phyloP scores from a whole-genome alignment of 2,797 vertebrate genomes.

The Enteromius afrohamiltoni region DNA sequence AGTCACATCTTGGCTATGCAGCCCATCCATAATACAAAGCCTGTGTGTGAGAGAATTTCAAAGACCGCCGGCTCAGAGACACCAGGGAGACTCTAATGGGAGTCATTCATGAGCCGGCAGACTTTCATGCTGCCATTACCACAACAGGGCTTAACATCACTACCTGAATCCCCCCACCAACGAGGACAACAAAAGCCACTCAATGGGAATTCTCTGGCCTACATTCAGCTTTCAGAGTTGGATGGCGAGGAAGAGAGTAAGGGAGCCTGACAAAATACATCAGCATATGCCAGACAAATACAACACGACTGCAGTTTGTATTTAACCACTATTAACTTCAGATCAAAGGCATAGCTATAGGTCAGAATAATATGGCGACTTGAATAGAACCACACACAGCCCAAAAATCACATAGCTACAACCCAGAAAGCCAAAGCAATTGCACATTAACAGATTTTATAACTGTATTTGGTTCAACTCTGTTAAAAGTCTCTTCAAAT shows the following conservation, averaged over 20 bases:
- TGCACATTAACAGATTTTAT: background rate
- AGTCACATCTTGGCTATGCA: slow-evolving; percentile 15
- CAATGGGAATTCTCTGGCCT: slow-evolving; percentile 51
- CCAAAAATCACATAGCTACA: background rate
- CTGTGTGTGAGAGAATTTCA: slow-evolving; percentile 20
- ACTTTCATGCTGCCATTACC: slow-evolving; percentile 45
- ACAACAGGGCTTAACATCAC: slow-evolving; percentile 36
- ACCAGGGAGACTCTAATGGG: slow-evolving; percentile 18
- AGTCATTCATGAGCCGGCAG: slow-evolving; percentile 37
- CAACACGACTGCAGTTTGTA: background rate
- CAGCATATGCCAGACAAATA: slow-evolving; percentile 19
- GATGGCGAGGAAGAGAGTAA: background rate
- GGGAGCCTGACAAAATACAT: background rate
- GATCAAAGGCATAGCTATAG: background rate
- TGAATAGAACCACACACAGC: background rate
- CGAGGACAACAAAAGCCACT: slow-evolving; percentile 36
- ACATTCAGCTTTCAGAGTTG: slow-evolving; percentile 37
- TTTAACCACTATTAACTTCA: background rate
- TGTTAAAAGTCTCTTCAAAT: no score
- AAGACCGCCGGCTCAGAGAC: slow-evolving; percentile 21
- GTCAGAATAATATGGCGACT: background rate
- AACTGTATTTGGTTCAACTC: no score
- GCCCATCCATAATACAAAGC: slow-evolving; percentile 25
- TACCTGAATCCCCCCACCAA: slow-evolving; percentile 39
- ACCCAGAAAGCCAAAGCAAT: background rate